These are phyloP conservation scores for Pica pica DNA, from an alignment of 2,113 vertebrate species.

Conservation along the genomic window DNA sequence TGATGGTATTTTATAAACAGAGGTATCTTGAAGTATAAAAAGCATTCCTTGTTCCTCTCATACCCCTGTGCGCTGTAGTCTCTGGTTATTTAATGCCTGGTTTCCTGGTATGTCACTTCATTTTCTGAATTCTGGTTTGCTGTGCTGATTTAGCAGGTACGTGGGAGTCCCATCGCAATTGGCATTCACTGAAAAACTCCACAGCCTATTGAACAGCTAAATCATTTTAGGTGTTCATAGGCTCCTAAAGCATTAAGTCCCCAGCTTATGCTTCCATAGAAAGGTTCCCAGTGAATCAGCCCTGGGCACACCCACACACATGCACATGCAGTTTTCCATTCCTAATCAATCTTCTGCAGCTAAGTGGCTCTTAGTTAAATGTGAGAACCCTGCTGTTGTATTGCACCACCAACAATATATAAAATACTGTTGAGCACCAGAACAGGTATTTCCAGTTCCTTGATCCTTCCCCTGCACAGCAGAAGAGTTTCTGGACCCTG, in stretches of 20 bases:
- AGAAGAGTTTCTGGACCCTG: constrained; percentile 19
- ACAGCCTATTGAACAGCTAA: constrained; percentile 33
- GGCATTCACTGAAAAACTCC: constrained; percentile 14
- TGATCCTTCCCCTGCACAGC: not conserved
- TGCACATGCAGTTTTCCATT: not conserved
- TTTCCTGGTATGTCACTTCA: constrained; percentile 9
- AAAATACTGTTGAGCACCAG: not conserved
- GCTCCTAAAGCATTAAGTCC: not conserved
- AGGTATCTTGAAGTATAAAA: constrained; percentile 33
- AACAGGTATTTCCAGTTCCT: constrained; percentile 45
- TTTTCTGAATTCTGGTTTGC: constrained; percentile 2
- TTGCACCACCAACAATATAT: not conserved
- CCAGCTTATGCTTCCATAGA: not conserved
- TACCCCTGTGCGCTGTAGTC: constrained; percentile 48
- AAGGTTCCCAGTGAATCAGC: not conserved
- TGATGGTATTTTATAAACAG: constrained; percentile 29
- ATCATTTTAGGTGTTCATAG: not conserved
- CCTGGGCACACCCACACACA: not conserved
- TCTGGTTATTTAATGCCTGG: constrained; percentile 27
- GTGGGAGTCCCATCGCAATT: not conserved
- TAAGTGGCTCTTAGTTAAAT: constrained; percentile 47
- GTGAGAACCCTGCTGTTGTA: constrained; percentile 44
- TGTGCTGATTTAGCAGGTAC: constrained; percentile 30
- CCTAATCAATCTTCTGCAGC: constrained; percentile 36
- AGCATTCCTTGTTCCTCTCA: constrained; percentile 70